A percentile compares a stretch with the other conserved stretches of the same genome.
Conservation (phyloP, 2,113 vertebrate genomes). For the Sinocyclocheilus maitianheensis region DNA sequence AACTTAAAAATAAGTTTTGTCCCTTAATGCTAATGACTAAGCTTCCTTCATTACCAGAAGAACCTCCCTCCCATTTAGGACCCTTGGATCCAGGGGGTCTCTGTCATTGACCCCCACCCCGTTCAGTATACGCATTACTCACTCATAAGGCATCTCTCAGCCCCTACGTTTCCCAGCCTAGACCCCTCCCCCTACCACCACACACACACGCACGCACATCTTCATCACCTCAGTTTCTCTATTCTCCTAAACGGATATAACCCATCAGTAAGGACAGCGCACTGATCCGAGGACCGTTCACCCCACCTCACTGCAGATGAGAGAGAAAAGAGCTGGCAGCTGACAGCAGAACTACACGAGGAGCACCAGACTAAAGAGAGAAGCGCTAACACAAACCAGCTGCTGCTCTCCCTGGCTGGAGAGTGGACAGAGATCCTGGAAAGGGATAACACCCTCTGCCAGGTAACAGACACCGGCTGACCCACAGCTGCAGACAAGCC, state of each 20-base stretch:
- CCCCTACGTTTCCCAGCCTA: conserved; percentile 8
- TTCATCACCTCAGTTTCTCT: conserved; percentile 21
- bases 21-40: background rate
- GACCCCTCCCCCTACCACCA: conserved; percentile 37
- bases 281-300: background rate
- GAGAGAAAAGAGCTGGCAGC: conserved; percentile 37
- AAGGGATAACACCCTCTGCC: conserved; percentile 52
- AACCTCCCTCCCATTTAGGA: conserved; percentile 34
- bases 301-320: background rate
- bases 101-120: conserved; percentile 45
- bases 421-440: conserved; percentile 55
- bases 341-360: conserved; percentile 14
- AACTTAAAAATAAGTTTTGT: background rate
- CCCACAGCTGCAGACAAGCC: conserved; percentile 39
- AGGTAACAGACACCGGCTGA: conserved; percentile 38
- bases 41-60: conserved; percentile 2
- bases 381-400: conserved; percentile 72
- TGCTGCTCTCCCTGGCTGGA: conserved; percentile 70
- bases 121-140: conserved; percentile 3
- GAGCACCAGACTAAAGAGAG: conserved; percentile 45
- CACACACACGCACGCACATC: conserved; percentile 15
- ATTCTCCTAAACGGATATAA: conserved; percentile 33
- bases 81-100: conserved; percentile 68
- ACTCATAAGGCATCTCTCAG: conserved; percentile 5
- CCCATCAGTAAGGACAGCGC: conserved; percentile 14